Evolutionary conservation across 2,888 invertebrate genomes (phyloP).

Genomic region (Eulithis testata): DNA sequence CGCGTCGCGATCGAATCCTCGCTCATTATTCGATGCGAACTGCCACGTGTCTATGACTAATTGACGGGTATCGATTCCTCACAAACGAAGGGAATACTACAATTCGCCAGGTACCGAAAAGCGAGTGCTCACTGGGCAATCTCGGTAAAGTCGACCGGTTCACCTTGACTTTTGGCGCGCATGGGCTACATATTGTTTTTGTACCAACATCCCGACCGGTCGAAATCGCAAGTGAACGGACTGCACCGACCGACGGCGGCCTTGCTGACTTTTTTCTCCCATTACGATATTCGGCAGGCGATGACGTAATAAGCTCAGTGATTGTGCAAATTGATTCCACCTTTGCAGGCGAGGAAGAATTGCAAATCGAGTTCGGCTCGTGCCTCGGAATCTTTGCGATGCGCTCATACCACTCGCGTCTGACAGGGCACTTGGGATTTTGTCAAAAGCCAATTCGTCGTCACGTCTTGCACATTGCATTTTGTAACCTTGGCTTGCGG

Average conservation of each 20-base stretch:
- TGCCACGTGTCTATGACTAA: constrained; percentile 65
- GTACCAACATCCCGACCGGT: constrained; percentile 56
- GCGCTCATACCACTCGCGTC: constrained; percentile 46
- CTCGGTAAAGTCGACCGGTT: constrained; percentile 59
- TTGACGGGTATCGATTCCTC: constrained; percentile 51
- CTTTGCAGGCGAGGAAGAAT: constrained; percentile 58
- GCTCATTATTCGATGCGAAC: constrained; percentile 62
- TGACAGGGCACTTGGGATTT: constrained; percentile 43
- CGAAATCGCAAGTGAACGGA: constrained; percentile 81
- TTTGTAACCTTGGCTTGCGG: constrained; percentile 46
- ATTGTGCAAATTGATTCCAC: constrained; percentile 69
- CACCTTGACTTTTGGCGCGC: constrained; percentile 76
- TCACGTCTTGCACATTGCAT: constrained; percentile 47
- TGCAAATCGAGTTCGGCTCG: constrained; percentile 63
- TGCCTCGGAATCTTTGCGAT: constrained; percentile 49
- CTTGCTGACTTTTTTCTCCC: constrained; percentile 71
- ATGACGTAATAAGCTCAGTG: constrained; percentile 71
- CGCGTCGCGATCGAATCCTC: constrained; percentile 49
- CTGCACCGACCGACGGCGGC: constrained; percentile 65
- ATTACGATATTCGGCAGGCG: constrained; percentile 67
- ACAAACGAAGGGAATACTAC: constrained; percentile 29
- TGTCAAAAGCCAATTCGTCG: constrained; percentile 38
- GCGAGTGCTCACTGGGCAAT: constrained; percentile 36
- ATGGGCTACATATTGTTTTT: constrained; percentile 51
- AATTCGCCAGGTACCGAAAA: constrained; percentile 16